These are phyloP conservation scores for Oreotrochilus melanogaster DNA, from an alignment of 2,113 vertebrate species.

Conservation along the genomic window DNA sequence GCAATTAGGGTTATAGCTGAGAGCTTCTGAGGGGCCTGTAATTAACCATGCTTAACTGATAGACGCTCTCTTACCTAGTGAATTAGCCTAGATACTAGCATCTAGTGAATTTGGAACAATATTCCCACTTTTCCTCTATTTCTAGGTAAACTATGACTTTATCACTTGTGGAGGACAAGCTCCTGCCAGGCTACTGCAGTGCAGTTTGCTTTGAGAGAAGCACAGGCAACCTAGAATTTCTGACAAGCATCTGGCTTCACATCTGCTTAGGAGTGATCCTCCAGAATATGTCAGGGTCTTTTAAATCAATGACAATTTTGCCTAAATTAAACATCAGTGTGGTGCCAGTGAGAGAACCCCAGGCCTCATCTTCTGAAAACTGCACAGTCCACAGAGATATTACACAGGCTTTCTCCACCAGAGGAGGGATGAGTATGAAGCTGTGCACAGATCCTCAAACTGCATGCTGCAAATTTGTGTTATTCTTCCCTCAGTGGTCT, in stretches of 20 bases:
- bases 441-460: background rate
- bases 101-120: background rate
- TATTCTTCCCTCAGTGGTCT: background rate
- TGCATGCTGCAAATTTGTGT: background rate
- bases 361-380: background rate
- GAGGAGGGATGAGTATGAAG: background rate
- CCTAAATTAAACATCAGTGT: background rate
- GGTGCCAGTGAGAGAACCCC: background rate
- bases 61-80: background rate
- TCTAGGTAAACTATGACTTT: background rate
- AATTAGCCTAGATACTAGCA: background rate
- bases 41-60: background rate
- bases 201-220: background rate
- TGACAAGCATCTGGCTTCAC: background rate
- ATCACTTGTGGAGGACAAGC: background rate
- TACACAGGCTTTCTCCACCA: background rate
- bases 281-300: background rate
- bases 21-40: background rate
- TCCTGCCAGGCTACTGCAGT: background rate
- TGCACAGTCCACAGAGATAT: background rate
- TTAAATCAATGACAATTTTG: background rate
- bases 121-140: background rate
- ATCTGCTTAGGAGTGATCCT: background rate
- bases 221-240: background rate
- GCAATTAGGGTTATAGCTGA: background rate